A percentile compares a stretch with the other conserved stretches of the same genome.
Evolutionary conservation across 2,113 vertebrate genomes (phyloP).

Genomic region (Catharus minimus): DNA sequence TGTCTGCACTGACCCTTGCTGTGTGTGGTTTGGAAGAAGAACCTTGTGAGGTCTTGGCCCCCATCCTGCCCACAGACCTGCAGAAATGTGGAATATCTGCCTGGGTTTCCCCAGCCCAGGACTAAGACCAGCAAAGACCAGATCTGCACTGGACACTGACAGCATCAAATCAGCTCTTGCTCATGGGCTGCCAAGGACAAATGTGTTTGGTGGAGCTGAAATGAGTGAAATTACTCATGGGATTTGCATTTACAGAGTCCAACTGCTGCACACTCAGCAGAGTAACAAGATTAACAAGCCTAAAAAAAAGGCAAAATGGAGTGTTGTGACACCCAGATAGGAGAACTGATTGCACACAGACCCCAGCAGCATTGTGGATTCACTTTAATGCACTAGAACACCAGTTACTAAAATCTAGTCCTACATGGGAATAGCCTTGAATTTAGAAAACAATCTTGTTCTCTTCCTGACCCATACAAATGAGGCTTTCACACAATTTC

Average conservation of each 20-base stretch:
- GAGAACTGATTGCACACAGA: background rate
- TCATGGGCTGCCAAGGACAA: background rate
- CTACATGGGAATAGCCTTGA: background rate
- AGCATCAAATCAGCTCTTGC: background rate
- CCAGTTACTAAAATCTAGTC: background rate
- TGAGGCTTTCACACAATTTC: slow-evolving; percentile 13
- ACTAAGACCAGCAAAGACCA: background rate
- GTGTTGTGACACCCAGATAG: background rate
- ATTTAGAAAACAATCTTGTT: background rate
- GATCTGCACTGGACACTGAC: background rate
- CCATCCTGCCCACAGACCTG: background rate
- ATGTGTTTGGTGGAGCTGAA: background rate
- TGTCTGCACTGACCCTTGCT: background rate
- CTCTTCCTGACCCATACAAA: background rate
- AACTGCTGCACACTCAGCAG: background rate
- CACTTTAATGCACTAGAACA: background rate
- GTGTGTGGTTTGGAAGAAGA: background rate
- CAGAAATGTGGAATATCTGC: background rate
- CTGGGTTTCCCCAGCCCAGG: background rate
- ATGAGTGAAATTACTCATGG: background rate
- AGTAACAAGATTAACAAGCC: background rate
- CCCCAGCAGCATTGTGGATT: background rate
- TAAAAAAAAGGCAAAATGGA: background rate
- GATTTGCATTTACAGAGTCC: background rate
- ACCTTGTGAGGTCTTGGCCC: background rate